Evolutionary conservation across 2,888 invertebrate genomes (phyloP), one percentile per base, ranked within the genome.

Genomic region (Heliconius cydno): DNA sequence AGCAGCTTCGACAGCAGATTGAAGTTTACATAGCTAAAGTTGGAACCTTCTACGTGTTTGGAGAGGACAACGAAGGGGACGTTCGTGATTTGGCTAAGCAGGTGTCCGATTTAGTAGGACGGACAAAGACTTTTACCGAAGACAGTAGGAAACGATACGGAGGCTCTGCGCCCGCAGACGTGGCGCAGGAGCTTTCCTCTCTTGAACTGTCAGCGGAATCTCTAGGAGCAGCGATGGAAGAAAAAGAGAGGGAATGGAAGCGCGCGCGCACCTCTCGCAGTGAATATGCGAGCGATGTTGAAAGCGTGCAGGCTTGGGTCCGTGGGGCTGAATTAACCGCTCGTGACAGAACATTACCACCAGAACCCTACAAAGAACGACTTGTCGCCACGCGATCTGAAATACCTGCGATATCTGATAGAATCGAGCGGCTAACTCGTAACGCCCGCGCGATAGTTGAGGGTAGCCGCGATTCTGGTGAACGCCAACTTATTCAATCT

Each of bases 221-320:
- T 82, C 95, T 98, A 79, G 96, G 96, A 77, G 97, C 97, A 86
- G 96, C 96, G 75, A 97, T 98, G 97, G 98, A 98, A 88, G 98
- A 98, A 88, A 98, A 98, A 91, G 97, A 97, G 88, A 96, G 97
- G 89, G 98, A 98, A 90, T 97, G 97, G 93, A 98, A 98, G 90
- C 97, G 98, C 83, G 98, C 98, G 38, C 96, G 97, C 86, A 97
- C 98, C 25, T 96, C 97, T 80, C 96, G 98, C 79, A 96, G 96
- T 76, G 98, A 98, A 85, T 98, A 98, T 91, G 92, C 97, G 72
- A 94, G 95, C 41, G 98, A 98, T 87, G 97, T 98, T 41, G 98
- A 98, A 84, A 97, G 97, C 83, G 96, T 98, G 38, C 97, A 97
- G 88, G 95, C 96, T 79, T 98, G 98, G 98, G 95, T 98, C 81